Conservation (phyloP, 2,888 invertebrate genomes). For the Stenodema calcarata region DNA sequence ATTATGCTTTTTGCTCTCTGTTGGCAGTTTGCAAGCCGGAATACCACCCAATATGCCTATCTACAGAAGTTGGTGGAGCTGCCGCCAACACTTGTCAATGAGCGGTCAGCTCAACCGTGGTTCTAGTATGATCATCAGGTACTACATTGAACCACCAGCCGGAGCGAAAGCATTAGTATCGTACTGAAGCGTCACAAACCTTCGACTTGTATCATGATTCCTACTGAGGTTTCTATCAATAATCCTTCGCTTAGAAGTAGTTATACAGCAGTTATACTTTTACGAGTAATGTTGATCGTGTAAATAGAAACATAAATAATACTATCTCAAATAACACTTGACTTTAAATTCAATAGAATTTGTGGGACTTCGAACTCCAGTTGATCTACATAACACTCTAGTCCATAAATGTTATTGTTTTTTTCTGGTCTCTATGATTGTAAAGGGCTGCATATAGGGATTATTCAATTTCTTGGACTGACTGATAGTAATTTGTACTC, state of each 20-base stretch:
- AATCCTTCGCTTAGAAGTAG: neutral
- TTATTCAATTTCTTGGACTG: too few relatives aligned
- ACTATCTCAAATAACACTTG: neutral
- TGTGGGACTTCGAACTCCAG: too few relatives aligned
- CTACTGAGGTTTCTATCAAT: neutral
- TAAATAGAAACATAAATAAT: neutral
- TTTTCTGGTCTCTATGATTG: too few relatives aligned
- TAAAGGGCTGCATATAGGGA: too few relatives aligned
- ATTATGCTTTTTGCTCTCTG: neutral
- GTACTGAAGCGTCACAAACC: neutral
- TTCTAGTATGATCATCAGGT: constrained; percentile 9
- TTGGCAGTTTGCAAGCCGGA: constrained; percentile 76
- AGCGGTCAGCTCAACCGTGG: constrained; percentile 28
- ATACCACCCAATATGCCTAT: constrained; percentile 83
- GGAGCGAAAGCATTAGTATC: neutral
- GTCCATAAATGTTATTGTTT: too few relatives aligned
- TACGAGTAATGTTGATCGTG: neutral
- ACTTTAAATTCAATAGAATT: too few relatives aligned
- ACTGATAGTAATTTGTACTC: too few relatives aligned
- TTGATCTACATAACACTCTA: too few relatives aligned
- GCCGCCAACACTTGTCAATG: constrained; percentile 75
- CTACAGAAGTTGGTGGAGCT: constrained; percentile 79
- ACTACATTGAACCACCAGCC: constrained; percentile 26
- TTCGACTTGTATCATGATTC: neutral
- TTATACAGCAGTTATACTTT: neutral